These are phyloP conservation scores for Gobio occitaniae DNA, from an alignment of 2,797 vertebrate species.

Conservation along the genomic window DNA sequence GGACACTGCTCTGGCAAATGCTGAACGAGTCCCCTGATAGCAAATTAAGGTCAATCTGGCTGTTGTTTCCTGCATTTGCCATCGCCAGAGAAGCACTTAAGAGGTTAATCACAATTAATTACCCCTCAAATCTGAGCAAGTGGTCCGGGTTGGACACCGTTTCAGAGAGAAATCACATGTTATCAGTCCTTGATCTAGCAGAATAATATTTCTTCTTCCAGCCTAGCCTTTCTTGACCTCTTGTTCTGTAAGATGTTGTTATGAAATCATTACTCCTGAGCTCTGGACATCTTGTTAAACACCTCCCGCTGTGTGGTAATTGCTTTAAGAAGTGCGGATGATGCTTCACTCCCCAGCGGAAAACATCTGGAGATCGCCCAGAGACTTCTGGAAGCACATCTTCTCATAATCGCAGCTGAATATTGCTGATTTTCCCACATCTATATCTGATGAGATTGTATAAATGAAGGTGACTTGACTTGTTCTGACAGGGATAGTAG, in stretches of 20 bases:
- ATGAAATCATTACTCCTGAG: conserved; percentile 9
- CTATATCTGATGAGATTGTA: neutral
- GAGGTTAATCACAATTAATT: conserved; percentile 52
- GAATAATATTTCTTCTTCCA: neutral
- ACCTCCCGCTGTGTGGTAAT: conserved; percentile 46
- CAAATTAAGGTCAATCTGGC: conserved; percentile 65
- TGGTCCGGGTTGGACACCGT: no score
- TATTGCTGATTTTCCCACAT: neutral
- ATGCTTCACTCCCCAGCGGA: neutral
- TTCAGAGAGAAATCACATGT: neutral
- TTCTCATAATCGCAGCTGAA: neutral
- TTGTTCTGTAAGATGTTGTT: neutral
- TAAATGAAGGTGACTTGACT: no score
- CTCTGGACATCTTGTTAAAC: conserved; percentile 45
- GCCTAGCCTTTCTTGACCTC: neutral
- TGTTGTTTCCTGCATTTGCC: conserved; percentile 50
- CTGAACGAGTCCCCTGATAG: conserved; percentile 57
- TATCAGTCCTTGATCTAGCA: neutral
- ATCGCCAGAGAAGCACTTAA: conserved; percentile 51
- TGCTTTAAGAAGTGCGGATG: conserved; percentile 43
- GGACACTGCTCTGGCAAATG: conserved; percentile 5
- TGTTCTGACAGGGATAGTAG: no score
- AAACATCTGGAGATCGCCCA: conserved; percentile 23
- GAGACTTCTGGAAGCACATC: conserved; percentile 31
- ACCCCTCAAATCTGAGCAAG: conserved; percentile 2